These are phyloP conservation scores for Pterostichus madidus DNA, from an alignment of 2,888 invertebrate genomes.

Conservation along the genomic window DNA sequence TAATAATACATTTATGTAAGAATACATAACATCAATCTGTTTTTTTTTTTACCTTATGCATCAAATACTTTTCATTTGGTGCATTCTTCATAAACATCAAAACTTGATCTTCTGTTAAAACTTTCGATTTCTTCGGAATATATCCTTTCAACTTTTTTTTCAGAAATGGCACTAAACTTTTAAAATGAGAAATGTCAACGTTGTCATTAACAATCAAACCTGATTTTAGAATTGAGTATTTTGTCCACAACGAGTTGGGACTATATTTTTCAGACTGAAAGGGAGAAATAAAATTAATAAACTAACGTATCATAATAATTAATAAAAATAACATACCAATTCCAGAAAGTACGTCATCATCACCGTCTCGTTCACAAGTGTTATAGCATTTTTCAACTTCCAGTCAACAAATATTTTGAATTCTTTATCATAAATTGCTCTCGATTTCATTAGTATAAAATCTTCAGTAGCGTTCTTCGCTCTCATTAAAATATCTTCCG, in stretches of 20 bases:
- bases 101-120: constrained; percentile 68
- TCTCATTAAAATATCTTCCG: no score
- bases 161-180: neutral
- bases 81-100: constrained; percentile 68
- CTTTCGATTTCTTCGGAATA: constrained; percentile 68
- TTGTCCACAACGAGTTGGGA: no score
- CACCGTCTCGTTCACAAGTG: no score
- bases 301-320: neutral
- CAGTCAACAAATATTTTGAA: neutral
- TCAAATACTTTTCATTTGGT: constrained; percentile 68
- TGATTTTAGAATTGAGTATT: no score
- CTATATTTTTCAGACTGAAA: neutral
- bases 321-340: no score
- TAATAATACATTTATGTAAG: constrained; percentile 8
- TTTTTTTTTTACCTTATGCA: constrained; percentile 64
- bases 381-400: no score
- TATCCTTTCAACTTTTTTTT: constrained; percentile 68
- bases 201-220: no score
- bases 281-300: neutral
- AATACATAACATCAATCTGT: neutral
- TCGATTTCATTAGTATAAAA: neutral
- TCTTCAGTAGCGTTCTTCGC: neutral
- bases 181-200: neutral
- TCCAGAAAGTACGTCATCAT: no score
- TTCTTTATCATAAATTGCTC: neutral